Evolutionary conservation across 2,888 invertebrate species (phyloP), one percentile per base, ranked within the genome.

Genomic region (Lycocerus yunnanus): DNA sequence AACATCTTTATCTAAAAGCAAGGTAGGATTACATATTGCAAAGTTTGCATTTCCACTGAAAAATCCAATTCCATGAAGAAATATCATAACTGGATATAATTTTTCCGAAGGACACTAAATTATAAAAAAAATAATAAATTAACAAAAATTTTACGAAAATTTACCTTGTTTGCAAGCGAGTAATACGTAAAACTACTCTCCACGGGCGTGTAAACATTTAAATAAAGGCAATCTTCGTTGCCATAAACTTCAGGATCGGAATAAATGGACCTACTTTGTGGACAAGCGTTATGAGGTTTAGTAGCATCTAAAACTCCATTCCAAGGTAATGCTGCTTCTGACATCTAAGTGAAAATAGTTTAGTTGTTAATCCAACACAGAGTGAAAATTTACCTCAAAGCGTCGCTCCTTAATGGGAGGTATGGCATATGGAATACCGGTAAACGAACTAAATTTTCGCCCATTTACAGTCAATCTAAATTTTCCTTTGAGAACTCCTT

Each of bases 221-320:
- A 87, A 79, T 94, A 95, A 1, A 97, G 89, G 82, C 96, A 97
- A 85, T 97, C 95, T 86, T 97, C 96, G 76, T 88, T 89, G 0
- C 95, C 95, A 58, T 90, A 90, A 58, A 94, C 67, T 21, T 27
- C 58, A 14, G 20, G 11, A 58, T 63, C 24, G n/a, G 21, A 67
- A 15, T 13, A 61, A 63, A 60, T 21, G 3, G 60, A 10, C 11
- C 71, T 43, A 21, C 92, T 89, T 85, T 96, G 96, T 0, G 93
- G 92, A 84, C 96, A 97, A 5, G 92, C 89, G 0, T 92, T 90
- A 11, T 92, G 90, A 77, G 91, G 91, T 72, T 89, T 87, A 0
- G 91, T 90, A 0, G 93, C 95, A 77, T 92, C 88, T 68, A 91
- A 88, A 0, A 90, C 89, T 0, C 90, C 92, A 8, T 87, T 78